Conservation (phyloP, 2,888 invertebrate species). For the Polietes domitor region DNA sequence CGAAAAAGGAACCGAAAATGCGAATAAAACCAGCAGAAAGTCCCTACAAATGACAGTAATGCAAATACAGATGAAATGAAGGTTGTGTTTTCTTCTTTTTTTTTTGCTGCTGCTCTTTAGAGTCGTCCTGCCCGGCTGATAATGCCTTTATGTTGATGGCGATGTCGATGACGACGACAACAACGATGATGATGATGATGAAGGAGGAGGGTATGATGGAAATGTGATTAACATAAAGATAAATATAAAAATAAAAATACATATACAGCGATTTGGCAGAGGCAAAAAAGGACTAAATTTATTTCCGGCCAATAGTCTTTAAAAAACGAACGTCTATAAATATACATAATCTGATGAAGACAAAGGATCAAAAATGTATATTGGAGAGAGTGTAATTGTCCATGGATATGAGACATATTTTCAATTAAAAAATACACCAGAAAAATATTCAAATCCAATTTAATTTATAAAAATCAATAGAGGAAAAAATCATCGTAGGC, state of each 20-base stretch:
- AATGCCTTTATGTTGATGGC: constrained; percentile 9
- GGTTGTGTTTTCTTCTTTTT: neutral
- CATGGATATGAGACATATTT: too few relatives aligned
- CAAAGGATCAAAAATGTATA: too few relatives aligned
- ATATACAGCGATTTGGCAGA: neutral
- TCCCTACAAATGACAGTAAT: constrained; percentile 49
- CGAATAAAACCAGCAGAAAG: constrained; percentile 37
- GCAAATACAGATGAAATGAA: constrained; percentile 54
- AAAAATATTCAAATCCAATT: too few relatives aligned
- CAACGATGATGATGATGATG: neutral
- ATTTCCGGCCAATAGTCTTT: constrained; percentile 1
- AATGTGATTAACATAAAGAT: constrained; percentile 35
- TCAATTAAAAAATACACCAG: too few relatives aligned
- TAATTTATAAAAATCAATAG: too few relatives aligned
- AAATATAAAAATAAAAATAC: constrained; percentile 18
- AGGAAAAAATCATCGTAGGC: too few relatives aligned
- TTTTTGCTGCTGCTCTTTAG: neutral
- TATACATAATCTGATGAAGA: too few relatives aligned
- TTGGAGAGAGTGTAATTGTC: too few relatives aligned
- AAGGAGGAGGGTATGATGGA: neutral
- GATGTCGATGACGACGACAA: neutral
- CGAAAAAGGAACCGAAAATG: constrained; percentile 13
- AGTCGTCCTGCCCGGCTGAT: neutral
- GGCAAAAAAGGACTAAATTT: neutral
- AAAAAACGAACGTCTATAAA: too few relatives aligned